Conservation (phyloP, 2,888 invertebrate species). For the Trichopoda pennipes region DNA sequence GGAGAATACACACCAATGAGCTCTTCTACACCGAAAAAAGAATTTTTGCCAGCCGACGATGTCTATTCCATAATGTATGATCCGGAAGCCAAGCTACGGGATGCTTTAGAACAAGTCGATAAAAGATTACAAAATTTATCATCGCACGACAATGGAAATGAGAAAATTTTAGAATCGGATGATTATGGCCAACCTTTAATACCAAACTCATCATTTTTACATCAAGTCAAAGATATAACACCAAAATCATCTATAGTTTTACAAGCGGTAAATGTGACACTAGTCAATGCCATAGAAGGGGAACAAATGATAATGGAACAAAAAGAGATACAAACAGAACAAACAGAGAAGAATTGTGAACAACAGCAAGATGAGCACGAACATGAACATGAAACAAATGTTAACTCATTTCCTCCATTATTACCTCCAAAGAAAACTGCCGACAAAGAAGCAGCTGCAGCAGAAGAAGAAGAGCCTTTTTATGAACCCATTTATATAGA, state of each 20-base stretch:
- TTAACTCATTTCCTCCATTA: not conserved
- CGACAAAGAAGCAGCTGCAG: not conserved
- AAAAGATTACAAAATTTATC: slow-evolving; percentile 75
- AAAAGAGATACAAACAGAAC: slow-evolving; percentile 70
- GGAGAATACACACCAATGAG: slow-evolving; percentile 54
- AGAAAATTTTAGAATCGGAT: slow-evolving; percentile 71
- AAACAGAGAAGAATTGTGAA: slow-evolving; percentile 40
- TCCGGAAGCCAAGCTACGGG: slow-evolving; percentile 76
- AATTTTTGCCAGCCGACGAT: slow-evolving; percentile 6
- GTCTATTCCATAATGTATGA: slow-evolving; percentile 60
- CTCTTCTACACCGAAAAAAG: slow-evolving; percentile 15
- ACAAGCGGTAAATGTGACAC: slow-evolving; percentile 78
- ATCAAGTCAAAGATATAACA: slow-evolving; percentile 81
- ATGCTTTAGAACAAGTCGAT: slow-evolving; percentile 77
- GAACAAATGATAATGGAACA: slow-evolving; percentile 75
- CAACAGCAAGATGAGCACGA: not conserved
- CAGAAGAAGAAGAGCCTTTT: slow-evolving; percentile 59
- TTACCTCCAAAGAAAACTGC: slow-evolving; percentile 3
- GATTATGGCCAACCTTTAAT: slow-evolving; percentile 80
- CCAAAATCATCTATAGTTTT: slow-evolving; percentile 72
- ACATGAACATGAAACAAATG: not conserved
- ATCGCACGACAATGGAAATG: slow-evolving; percentile 62
- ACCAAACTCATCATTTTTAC: slow-evolving; percentile 86
- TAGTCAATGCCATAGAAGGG: slow-evolving; percentile 78
- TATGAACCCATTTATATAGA: slow-evolving; percentile 75